Conservation (phyloP, 2,888 invertebrate genomes). For the Ctena decussata region DNA sequence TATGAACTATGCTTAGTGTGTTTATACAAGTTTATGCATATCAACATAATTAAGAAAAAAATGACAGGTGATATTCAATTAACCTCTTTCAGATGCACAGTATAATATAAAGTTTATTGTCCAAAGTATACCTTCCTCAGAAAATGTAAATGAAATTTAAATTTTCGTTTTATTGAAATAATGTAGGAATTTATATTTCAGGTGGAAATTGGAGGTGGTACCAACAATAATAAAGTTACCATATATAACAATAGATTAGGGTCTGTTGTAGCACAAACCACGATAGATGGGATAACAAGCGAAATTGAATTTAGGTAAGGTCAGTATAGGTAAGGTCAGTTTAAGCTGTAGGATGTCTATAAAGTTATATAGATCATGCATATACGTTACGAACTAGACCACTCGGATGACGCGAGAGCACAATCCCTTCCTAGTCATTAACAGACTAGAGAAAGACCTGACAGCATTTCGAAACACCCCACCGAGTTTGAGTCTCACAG, state of each 20-base stretch:
- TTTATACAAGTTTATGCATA: too few relatives aligned
- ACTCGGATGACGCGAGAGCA: neutral
- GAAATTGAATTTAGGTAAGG: neutral
- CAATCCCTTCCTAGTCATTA: neutral
- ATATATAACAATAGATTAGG: neutral
- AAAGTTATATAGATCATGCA: too few relatives aligned
- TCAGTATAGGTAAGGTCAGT: neutral
- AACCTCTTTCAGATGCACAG: too few relatives aligned
- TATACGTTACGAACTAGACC: neutral
- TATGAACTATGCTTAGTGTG: too few relatives aligned
- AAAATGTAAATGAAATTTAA: too few relatives aligned
- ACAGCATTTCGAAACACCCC: neutral
- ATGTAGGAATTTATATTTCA: too few relatives aligned
- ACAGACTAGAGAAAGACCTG: neutral
- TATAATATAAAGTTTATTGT: too few relatives aligned
- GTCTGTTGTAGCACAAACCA: neutral
- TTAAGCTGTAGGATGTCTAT: too few relatives aligned
- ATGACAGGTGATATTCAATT: too few relatives aligned
- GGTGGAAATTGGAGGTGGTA: neutral
- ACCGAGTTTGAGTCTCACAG: neutral
- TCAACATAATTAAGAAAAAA: too few relatives aligned
- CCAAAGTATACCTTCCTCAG: too few relatives aligned
- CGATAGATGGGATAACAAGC: neutral
- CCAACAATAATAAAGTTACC: neutral
- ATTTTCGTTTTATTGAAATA: too few relatives aligned